phyloP scores from a whole-genome alignment of 2,888 invertebrate species.

The Ophioninae sp. region DNA sequence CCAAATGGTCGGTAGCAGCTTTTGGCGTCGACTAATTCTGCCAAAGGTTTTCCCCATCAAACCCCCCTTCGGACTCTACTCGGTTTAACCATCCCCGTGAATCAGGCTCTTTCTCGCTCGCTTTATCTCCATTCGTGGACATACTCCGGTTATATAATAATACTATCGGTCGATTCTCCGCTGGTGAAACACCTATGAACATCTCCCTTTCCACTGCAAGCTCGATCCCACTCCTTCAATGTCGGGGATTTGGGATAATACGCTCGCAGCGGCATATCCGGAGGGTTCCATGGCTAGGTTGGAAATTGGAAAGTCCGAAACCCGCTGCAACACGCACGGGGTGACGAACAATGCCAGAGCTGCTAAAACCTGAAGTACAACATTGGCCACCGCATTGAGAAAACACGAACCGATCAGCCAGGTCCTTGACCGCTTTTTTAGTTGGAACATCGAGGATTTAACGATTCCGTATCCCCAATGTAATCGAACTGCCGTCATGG shows the following conservation, averaged over 20 bases:
- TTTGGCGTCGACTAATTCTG: slow-evolving; percentile 63
- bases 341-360: slow-evolving; percentile 41
- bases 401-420: background rate
- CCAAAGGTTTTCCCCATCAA: slow-evolving; percentile 51
- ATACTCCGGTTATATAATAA: slow-evolving; percentile 26
- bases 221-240: background rate
- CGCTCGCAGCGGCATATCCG: slow-evolving; percentile 45
- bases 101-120: slow-evolving; percentile 29
- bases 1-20: slow-evolving; percentile 65
- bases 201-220: slow-evolving; percentile 11
- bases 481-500: too few relatives aligned
- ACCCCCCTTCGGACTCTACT: slow-evolving; percentile 34
- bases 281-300: slow-evolving; percentile 26
- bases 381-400: too few relatives aligned
- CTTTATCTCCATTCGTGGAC: slow-evolving; percentile 23
- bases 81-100: background rate
- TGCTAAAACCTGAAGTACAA: slow-evolving; percentile 5
- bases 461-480: too few relatives aligned
- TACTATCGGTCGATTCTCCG: slow-evolving; percentile 50
- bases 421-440: background rate
- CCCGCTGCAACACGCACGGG: slow-evolving; percentile 23
- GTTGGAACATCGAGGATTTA: too few relatives aligned
- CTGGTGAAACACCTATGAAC: slow-evolving; percentile 37
- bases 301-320: slow-evolving; percentile 37
- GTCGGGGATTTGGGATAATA: slow-evolving; percentile 57